Percentiles rank a stretch among this genome's conserved stretches.
These are phyloP conservation scores for Drosophila parvula DNA, from an alignment of 1,140 invertebrate genomes.

Conservation along the genomic window DNA sequence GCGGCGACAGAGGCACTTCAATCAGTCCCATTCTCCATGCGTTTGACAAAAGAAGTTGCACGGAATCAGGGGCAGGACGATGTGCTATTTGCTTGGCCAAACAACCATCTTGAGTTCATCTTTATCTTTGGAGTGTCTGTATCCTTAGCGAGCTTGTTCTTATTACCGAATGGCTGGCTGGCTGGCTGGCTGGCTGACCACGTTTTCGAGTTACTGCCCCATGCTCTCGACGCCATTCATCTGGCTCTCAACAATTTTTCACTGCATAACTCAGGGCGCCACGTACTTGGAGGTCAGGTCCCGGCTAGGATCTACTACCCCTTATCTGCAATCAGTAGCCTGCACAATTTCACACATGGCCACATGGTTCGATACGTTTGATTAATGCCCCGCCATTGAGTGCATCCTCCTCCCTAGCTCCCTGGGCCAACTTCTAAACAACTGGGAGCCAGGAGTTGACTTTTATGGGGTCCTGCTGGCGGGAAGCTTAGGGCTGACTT, in stretches of 20 bases:
- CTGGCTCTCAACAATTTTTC: constrained; percentile 69
- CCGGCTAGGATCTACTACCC: neutral
- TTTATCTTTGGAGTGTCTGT: constrained; percentile 30
- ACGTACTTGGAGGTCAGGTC: constrained; percentile 43
- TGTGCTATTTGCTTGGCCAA: constrained; percentile 56
- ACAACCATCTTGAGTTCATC: constrained; percentile 40
- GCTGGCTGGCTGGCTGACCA: constrained; percentile 29
- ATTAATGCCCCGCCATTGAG: constrained; percentile 64
- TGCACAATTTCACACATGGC: constrained; percentile 76
- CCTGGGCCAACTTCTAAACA: constrained; percentile 46
- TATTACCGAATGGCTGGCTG: constrained; percentile 27
- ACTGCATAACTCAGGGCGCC: constrained; percentile 73
- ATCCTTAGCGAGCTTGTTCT: constrained; percentile 24
- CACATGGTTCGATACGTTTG: constrained; percentile 72
- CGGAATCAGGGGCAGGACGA: constrained; percentile 28
- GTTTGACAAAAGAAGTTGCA: constrained; percentile 80
- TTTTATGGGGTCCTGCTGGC: constrained; percentile 29
- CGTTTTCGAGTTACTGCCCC: constrained; percentile 37
- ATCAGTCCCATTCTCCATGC: constrained; percentile 76
- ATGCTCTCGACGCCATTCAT: constrained; percentile 55
- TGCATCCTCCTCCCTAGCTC: constrained; percentile 9
- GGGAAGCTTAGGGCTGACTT: constrained; percentile 32
- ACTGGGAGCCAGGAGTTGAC: constrained; percentile 29
- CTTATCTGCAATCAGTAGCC: constrained; percentile 74
- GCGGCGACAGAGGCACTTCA: constrained; percentile 68